A percentile compares a stretch with the other conserved stretches of the same genome.
Conservation (phyloP, 1,140 invertebrate genomes). For the Drosophila tsacasi region DNA sequence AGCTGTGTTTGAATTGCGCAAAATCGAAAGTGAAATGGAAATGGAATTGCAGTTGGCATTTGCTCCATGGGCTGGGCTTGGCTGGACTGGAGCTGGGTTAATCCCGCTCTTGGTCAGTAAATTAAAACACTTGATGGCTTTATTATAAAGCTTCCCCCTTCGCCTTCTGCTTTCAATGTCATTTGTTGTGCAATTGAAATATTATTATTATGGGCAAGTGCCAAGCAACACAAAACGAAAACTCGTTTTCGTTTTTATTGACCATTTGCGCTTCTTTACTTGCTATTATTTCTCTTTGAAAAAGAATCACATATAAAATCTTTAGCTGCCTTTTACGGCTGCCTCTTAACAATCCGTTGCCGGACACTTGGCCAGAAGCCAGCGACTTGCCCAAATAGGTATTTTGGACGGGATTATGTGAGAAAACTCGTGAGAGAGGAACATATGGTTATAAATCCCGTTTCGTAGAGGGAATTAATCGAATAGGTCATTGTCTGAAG, state of each 20-base stretch:
- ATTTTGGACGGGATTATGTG: slow-evolving; percentile 37
- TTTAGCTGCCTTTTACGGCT: slow-evolving; percentile 66
- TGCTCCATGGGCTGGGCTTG: not conserved
- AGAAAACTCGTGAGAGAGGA: slow-evolving; percentile 14
- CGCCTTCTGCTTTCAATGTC: slow-evolving; percentile 63
- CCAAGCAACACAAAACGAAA: slow-evolving; percentile 36
- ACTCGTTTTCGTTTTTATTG: slow-evolving; percentile 82
- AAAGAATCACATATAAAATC: slow-evolving; percentile 53
- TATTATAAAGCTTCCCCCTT: not conserved
- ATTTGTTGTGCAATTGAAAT: slow-evolving; percentile 62
- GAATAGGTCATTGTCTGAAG: no score
- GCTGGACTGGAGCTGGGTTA: not conserved
- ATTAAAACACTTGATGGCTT: slow-evolving; percentile 24
- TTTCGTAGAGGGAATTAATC: not conserved
- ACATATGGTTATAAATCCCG: slow-evolving; percentile 4
- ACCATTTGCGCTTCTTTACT: slow-evolving; percentile 75
- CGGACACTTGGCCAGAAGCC: slow-evolving; percentile 53
- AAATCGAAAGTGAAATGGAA: slow-evolving; percentile 63
- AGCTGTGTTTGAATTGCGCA: slow-evolving; percentile 28
- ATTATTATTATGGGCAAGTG: slow-evolving; percentile 49
- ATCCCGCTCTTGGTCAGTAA: slow-evolving; percentile 8
- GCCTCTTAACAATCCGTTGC: slow-evolving; percentile 49
- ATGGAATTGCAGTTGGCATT: slow-evolving; percentile 46
- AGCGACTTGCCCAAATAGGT: slow-evolving; percentile 59
- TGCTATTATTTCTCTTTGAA: slow-evolving; percentile 57